Conservation (phyloP, 1,140 invertebrate genomes). For the Drosophila funebris region DNA sequence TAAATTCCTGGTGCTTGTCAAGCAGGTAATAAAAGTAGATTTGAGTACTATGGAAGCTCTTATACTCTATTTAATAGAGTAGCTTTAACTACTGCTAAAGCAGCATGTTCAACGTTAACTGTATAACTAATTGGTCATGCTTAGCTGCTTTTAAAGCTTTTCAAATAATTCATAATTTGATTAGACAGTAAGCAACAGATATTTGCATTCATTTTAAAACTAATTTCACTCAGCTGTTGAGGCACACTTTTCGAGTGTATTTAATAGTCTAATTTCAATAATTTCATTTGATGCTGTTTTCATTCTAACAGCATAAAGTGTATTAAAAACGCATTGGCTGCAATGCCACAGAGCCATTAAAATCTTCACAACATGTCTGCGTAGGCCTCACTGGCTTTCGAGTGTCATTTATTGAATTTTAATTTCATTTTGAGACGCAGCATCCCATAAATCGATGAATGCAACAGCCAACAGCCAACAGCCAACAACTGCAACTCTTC, state of each 20-base stretch:
- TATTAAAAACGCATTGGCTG: constrained; percentile 36
- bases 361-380: constrained; percentile 49
- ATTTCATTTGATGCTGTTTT: constrained; percentile 6
- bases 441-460: constrained; percentile 60
- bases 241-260: not conserved
- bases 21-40: constrained; percentile 46
- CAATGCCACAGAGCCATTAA: constrained; percentile 44
- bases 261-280: constrained; percentile 8
- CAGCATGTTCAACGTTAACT: not conserved
- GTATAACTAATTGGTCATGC: too few relatives aligned
- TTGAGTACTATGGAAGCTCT: constrained; percentile 26
- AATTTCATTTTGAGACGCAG: constrained; percentile 60
- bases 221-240: not conserved
- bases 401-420: constrained; percentile 71
- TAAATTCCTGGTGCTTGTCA: constrained; percentile 61
- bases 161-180: too few relatives aligned
- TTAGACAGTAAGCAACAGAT: too few relatives aligned
- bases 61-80: constrained; percentile 27
- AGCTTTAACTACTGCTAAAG: not conserved
- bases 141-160: too few relatives aligned
- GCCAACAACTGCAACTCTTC: too few relatives aligned
- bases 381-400: constrained; percentile 48
- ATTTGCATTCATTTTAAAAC: too few relatives aligned
- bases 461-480: constrained; percentile 37
- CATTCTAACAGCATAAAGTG: constrained; percentile 14